Base-by-base conservation (phyloP, 2,888 invertebrate genomes). In the Pyrgus malvae region DNA sequence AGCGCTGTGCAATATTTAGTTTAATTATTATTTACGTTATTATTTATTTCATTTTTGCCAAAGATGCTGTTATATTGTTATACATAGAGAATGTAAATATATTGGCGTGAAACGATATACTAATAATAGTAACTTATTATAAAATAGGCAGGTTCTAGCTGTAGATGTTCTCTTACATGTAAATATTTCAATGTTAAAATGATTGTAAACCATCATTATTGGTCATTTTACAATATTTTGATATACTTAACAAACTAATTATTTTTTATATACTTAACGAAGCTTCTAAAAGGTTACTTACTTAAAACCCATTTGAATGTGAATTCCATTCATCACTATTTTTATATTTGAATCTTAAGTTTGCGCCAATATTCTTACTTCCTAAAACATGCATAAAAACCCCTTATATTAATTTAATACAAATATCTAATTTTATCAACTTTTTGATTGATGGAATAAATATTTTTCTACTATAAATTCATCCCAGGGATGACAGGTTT, bases 1-100 rank as follows among this genome's bases (percentile, higher is more conserved):
- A 31, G 48, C 45, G 42, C 57, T 58, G 63, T 65, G 63, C 63
- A 65, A 65, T 65, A 65, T 61, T 58, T 56, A 49, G 11, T 48
- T 50, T n/a, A n/a, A n/a, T n/a, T n/a, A n/a, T 44, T 33, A 44
- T 49, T 38, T 38, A 21, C 25, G 38, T 8, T 14, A 21, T 35
- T 25, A 45, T 45, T 53, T 53, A 44, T 45, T 45, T 45, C n/a
- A 25, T 44, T 16, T n/a, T 19, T 29, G 11, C 50, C 12, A 29
- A 16, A 45, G 29, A 37, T 27, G 16, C 37, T 38, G 21, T 44
- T 37, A 41, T 31, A 27, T 23, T 44, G 25, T 31, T 44, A 44
- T 6, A 9, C 25, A 8, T 11, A 42, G 12, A n/a, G 9, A 51
- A 35, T 53, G 38, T 42, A 51, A 51, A 51, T 35, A 31, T 50